phyloP scores from a whole-genome alignment of 2,797 vertebrate genomes.

The Tachyglossus aculeatus region DNA sequence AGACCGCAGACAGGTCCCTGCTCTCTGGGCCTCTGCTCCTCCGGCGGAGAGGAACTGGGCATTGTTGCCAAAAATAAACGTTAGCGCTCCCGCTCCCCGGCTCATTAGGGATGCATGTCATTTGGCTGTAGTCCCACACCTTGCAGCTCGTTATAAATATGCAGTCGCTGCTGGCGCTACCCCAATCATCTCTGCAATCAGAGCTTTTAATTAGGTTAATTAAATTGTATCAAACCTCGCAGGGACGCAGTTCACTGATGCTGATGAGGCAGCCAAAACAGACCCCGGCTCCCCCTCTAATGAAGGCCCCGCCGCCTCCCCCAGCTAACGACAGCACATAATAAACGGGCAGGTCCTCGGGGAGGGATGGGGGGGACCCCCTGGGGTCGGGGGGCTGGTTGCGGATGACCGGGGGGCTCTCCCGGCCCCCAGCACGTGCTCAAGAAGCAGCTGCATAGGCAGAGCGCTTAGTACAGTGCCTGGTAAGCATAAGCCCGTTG shows the following conservation, averaged over 20 bases:
- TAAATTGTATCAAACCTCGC: constrained; percentile 99
- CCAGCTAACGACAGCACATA: constrained; percentile 77
- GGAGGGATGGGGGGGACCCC: constrained; percentile 63
- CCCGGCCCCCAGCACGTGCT: not conserved
- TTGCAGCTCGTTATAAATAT: constrained; percentile 92
- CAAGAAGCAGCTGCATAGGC: not conserved
- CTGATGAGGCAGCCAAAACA: constrained; percentile 98
- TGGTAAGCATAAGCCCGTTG: no score
- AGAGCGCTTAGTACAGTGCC: no score
- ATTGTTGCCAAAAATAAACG: constrained; percentile 84
- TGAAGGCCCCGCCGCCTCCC: constrained; percentile 78
- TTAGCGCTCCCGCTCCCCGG: constrained; percentile 77
- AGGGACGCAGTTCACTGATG: constrained; percentile 93
- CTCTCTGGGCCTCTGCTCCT: constrained; percentile 60
- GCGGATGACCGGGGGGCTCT: constrained; percentile 33
- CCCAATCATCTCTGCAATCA: constrained; percentile 99
- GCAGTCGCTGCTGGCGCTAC: constrained; percentile 92
- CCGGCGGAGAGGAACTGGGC: constrained; percentile 72
- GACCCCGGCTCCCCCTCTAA: constrained; percentile 83
- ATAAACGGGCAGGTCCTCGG: constrained; percentile 74
- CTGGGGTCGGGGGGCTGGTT: constrained; percentile 46
- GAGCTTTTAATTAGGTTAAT: constrained; percentile 99
- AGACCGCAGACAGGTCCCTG: constrained; percentile 31
- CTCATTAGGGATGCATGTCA: constrained; percentile 94
- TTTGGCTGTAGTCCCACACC: constrained; percentile 95